A percentile compares a stretch with the other conserved stretches of the same genome.
phyloP scores from a whole-genome alignment of 2,113 vertebrate species.

The Heteronetta atricapilla region DNA sequence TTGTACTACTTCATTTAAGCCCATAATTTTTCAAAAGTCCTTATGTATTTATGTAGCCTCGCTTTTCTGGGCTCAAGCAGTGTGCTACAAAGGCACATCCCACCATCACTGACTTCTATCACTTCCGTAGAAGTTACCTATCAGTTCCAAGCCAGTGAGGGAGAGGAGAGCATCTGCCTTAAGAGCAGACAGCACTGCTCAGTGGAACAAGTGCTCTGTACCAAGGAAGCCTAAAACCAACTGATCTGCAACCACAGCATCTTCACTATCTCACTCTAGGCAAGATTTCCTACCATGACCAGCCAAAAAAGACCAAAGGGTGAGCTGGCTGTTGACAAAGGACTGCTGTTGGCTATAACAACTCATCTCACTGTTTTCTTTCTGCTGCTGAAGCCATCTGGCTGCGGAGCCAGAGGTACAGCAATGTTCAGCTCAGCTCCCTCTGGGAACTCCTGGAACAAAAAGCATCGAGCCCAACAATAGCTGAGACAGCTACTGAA shows the following conservation, averaged over 20 bases:
- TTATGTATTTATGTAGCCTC: not conserved
- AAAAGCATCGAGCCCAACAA: not conserved
- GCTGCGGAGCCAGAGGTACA: not conserved
- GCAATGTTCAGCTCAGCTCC: not conserved
- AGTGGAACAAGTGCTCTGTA: not conserved
- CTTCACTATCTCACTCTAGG: rapidly evolving
- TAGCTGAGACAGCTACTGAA: not conserved
- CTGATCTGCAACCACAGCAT: not conserved
- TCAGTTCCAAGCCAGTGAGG: not conserved
- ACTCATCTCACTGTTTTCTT: not conserved
- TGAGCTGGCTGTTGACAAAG: not conserved
- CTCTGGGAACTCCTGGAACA: not conserved
- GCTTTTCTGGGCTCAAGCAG: not conserved
- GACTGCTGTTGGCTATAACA: not conserved
- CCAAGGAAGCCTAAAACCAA: not conserved
- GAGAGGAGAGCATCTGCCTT: not conserved
- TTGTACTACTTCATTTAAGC: not conserved
- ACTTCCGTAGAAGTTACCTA: not conserved
- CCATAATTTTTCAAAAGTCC: not conserved
- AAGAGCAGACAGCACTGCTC: rapidly evolving
- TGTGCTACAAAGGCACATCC: not conserved
- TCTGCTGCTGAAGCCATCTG: not conserved
- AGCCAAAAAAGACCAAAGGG: not conserved
- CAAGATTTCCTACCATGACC: not conserved
- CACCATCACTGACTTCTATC: not conserved